Percentiles rank a stretch among this genome's conserved stretches.
phyloP scores from a whole-genome alignment of 2,888 invertebrate genomes.

The Orchesellides sinensis region DNA sequence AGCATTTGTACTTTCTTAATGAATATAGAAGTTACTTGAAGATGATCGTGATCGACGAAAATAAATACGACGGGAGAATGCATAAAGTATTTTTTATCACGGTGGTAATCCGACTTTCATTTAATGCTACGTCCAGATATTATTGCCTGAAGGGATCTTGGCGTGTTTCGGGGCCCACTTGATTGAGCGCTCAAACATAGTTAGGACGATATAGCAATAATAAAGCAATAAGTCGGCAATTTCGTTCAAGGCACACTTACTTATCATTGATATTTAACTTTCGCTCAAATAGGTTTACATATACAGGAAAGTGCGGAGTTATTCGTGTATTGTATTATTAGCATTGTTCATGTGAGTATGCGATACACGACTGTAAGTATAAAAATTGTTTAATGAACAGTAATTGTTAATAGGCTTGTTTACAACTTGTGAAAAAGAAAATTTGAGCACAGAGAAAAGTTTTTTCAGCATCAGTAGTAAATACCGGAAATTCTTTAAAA shows the following conservation, averaged over 20 bases:
- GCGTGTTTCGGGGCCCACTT: constrained; percentile 3
- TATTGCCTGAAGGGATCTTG: neutral
- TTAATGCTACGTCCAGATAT: neutral
- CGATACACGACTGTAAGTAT: neutral
- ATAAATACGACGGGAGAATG: neutral
- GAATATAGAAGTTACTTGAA: too few species aligned
- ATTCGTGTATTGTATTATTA: neutral
- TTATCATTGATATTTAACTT: neutral
- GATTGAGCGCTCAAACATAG: constrained; percentile 38
- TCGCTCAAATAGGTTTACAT: constrained; percentile 21
- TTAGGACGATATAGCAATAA: constrained; percentile 14
- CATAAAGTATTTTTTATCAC: neutral
- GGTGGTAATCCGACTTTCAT: constrained; percentile 15
- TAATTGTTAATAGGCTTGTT: constrained; percentile 3
- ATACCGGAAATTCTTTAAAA: too few species aligned
- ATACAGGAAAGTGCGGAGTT: too few species aligned
- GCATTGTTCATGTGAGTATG: neutral
- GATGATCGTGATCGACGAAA: neutral
- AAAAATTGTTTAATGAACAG: constrained; percentile 15
- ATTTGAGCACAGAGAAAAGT: neutral
- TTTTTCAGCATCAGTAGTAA: neutral
- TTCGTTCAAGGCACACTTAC: constrained; percentile 9
- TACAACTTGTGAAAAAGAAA: constrained; percentile 42
- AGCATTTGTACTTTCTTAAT: too few species aligned
- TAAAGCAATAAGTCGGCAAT: constrained; percentile 6